Evolutionary conservation across 2,888 invertebrate species (phyloP).

Genomic region (Mechanitis mazaeus): DNA sequence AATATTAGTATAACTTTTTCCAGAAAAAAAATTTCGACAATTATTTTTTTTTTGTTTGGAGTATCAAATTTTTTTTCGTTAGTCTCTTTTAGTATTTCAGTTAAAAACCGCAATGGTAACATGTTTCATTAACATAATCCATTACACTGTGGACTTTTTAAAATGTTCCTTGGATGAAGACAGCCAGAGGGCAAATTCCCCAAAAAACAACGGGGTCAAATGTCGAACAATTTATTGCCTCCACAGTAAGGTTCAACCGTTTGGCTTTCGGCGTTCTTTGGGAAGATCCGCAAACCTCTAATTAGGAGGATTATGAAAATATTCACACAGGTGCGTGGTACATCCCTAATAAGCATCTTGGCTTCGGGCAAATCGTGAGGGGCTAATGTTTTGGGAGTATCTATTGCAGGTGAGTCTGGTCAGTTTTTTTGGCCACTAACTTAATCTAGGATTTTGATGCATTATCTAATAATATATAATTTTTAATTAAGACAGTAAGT

Average conservation of each 20-base stretch:
- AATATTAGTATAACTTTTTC: no score
- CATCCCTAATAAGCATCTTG: constrained; percentile 71
- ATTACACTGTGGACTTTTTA: constrained; percentile 51
- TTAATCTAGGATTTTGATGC: constrained; percentile 51
- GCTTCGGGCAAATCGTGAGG: constrained; percentile 71
- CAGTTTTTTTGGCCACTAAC: constrained; percentile 48
- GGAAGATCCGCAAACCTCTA: constrained; percentile 75
- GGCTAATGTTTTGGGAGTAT: constrained; percentile 69
- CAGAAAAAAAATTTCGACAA: no score
- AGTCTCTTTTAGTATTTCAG: no score
- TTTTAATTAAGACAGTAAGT: background rate
- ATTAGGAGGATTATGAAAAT: constrained; percentile 75
- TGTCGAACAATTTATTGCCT: constrained; percentile 76
- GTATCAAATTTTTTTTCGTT: no score
- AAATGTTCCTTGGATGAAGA: constrained; percentile 45
- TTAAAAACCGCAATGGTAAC: background rate
- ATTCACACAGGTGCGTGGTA: constrained; percentile 74
- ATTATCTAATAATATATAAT: background rate
- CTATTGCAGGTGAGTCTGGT: constrained; percentile 59
- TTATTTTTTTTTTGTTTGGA: no score
- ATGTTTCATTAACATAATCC: constrained; percentile 12
- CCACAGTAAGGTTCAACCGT: constrained; percentile 68
- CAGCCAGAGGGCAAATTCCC: constrained; percentile 68
- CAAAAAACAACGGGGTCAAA: constrained; percentile 70
- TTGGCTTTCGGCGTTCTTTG: constrained; percentile 64